Conservation (phyloP, 2,797 vertebrate genomes). For the Myotis daubentonii region DNA sequence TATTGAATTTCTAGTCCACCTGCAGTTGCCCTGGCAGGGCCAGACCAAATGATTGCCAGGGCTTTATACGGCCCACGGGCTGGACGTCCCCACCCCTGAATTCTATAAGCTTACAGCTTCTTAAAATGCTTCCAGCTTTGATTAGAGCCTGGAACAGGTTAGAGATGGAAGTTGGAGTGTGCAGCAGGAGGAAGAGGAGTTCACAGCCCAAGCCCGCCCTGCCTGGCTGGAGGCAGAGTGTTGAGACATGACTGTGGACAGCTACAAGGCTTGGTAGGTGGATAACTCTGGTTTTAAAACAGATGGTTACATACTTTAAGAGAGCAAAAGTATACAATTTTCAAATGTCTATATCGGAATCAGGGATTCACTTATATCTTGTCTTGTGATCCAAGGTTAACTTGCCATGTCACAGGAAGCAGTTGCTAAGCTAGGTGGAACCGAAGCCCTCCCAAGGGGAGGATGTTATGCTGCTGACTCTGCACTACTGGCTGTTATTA, state of each 20-base stretch:
- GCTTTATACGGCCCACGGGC: too few relatives aligned
- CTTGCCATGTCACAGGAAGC: not conserved
- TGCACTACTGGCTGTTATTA: not conserved
- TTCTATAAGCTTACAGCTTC: not conserved
- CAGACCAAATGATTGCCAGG: too few relatives aligned
- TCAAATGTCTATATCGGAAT: not conserved
- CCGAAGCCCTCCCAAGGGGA: not conserved
- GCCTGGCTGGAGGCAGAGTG: not conserved
- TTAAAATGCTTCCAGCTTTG: not conserved
- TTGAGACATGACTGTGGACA: not conserved
- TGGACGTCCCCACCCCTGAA: too few relatives aligned
- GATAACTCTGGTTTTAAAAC: slow-evolving; percentile 28
- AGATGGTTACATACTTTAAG: not conserved
- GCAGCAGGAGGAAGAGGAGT: not conserved
- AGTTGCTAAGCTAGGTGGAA: not conserved
- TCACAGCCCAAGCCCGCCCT: not conserved
- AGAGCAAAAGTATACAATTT: not conserved
- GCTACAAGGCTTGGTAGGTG: not conserved
- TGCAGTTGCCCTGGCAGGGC: not conserved
- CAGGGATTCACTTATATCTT: not conserved
- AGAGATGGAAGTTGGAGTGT: not conserved
- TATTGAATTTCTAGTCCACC: too few relatives aligned
- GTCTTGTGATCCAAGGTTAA: not conserved
- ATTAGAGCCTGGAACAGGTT: not conserved
- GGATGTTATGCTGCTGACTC: not conserved